These are phyloP conservation scores for Bagarius yarrelli DNA, from an alignment of 2,113 vertebrate genomes.

Conservation along the genomic window DNA sequence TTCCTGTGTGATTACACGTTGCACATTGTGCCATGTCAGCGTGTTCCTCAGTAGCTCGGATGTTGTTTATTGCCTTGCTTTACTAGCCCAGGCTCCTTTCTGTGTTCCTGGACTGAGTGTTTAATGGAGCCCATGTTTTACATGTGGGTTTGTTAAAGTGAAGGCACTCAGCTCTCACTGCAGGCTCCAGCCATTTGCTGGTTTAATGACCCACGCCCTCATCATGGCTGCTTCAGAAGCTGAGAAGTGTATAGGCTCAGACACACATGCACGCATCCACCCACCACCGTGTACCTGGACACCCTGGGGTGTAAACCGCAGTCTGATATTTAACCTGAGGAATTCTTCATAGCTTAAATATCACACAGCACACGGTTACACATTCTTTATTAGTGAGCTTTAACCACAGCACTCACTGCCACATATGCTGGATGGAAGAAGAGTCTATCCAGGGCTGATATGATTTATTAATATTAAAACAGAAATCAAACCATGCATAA, in stretches of 20 bases:
- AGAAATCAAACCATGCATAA: too few relatives aligned
- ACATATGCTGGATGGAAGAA: not conserved
- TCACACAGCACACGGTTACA: not conserved
- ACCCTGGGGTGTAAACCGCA: not conserved
- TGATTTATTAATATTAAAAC: not conserved
- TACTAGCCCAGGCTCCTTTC: constrained; percentile 58
- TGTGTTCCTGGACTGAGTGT: constrained; percentile 63
- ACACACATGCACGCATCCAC: constrained; percentile 1
- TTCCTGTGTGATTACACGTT: constrained; percentile 41
- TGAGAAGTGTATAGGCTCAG: not conserved
- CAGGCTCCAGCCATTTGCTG: constrained; percentile 62
- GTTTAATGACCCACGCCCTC: constrained; percentile 48
- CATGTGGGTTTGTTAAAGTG: constrained; percentile 68
- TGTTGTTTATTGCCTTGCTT: constrained; percentile 67
- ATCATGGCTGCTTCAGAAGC: constrained; percentile 4
- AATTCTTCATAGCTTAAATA: not conserved
- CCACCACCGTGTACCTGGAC: not conserved
- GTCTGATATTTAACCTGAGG: not conserved
- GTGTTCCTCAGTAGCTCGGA: constrained; percentile 56
- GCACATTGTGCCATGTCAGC: constrained; percentile 65
- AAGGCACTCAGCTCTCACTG: constrained; percentile 63
- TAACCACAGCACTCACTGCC: not conserved
- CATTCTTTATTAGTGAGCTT: constrained; percentile 3
- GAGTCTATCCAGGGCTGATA: not conserved
- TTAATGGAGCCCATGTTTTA: constrained; percentile 67